Conservation (phyloP, 2,113 vertebrate species). For the Rana temporaria region DNA sequence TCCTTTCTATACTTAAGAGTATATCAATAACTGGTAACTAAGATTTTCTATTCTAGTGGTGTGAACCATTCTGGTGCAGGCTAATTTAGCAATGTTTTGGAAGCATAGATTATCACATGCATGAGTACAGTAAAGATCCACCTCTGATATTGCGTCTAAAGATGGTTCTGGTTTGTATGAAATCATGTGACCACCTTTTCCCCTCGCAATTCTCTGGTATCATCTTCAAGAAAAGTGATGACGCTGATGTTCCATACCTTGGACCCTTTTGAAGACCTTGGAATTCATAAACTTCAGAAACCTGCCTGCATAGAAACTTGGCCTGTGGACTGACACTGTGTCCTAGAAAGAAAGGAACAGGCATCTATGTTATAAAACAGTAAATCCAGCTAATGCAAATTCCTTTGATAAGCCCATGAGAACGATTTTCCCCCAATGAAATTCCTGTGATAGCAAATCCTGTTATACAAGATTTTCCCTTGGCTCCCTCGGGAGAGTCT, state of each 20-base stretch:
- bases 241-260: conserved; percentile 72
- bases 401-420: conserved; percentile 52
- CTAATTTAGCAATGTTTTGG: too few species aligned
- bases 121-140: too few species aligned
- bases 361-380: conserved; percentile 56
- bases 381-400: conserved; percentile 53
- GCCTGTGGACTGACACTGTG: conserved; percentile 93
- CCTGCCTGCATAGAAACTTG: conserved; percentile 94
- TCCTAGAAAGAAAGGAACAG: conserved; percentile 78
- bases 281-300: conserved; percentile 98
- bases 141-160: too few species aligned
- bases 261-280: conserved; percentile 93
- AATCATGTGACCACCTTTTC: too few species aligned
- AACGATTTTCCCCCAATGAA: conserved; percentile 37
- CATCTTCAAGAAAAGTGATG: too few species aligned
- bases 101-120: too few species aligned
- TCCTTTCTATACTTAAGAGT: too few species aligned
- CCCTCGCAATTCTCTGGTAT: too few species aligned
- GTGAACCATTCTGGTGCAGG: too few species aligned
- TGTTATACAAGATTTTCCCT: conserved; percentile 51
- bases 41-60: too few species aligned
- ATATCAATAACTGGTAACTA: too few species aligned
- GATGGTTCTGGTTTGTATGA: too few species aligned
- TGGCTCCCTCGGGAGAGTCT: conserved; percentile 27
- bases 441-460: conserved; percentile 51